Base-by-base conservation (phyloP, 2,888 invertebrate species). In the Machimus rusticus region DNA sequence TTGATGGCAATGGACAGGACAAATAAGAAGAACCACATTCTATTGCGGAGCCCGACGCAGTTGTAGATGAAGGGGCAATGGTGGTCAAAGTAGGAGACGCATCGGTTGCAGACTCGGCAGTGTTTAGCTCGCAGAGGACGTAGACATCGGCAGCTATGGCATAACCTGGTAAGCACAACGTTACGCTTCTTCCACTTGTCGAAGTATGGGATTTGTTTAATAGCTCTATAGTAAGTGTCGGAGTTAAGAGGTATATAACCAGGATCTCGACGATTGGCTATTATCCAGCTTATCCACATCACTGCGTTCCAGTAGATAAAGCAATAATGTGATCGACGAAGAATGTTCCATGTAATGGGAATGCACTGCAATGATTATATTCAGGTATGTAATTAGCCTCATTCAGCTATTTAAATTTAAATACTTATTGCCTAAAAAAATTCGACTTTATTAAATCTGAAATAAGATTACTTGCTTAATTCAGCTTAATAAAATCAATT, bases 41-140 rank as follows among this genome's bases (percentile, higher is more conserved):
- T 95, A 93, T 98, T 98, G 88, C 96, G 95, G 57, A 98, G 94
- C 1, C 98, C 98, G 23, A 98, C 97, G 92, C 98, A 98, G 92
- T 98, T 98, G 93, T 98, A 97, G 90, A 98, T 98, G 91, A 98
- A 98, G 0, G 98, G 98, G 91, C 98, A 98, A 92, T 98, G 98
- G 93, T 98, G 98, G 92, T 98, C 98, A 91, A 98, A 98, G 92
- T 98, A 97, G 0, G 95, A 95, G 2, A 97, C 96, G 91, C 97
- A 97, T 87, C 97, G 95, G 91, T 98, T 98, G 93, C 98, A 98
- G 86, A 98, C 96, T 81, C 98, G 95, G 90, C 98, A 98, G 92
- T 98, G 98, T 92, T 98, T 98, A 6, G 98, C 97, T 91, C 98
- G 94, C 55, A 98, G 91, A 0, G 98, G 98, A 89, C 98, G 94